Percentiles rank a stretch among this genome's conserved stretches.
These are phyloP conservation scores for Epirrita christyi DNA, from an alignment of 2,888 invertebrate genomes.

Conservation along the genomic window DNA sequence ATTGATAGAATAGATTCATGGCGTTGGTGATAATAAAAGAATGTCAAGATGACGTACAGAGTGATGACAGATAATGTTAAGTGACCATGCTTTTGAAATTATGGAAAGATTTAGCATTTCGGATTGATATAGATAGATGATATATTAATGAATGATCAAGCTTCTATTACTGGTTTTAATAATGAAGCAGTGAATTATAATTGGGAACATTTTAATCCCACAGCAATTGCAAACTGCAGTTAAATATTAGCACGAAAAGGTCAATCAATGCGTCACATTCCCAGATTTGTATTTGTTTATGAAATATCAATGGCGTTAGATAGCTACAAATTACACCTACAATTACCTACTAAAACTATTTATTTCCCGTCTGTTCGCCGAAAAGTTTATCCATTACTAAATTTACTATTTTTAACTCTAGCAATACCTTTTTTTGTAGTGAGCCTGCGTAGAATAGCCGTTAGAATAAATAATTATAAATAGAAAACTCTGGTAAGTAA, in stretches of 20 bases:
- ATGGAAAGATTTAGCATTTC: too few relatives aligned
- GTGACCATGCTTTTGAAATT: too few relatives aligned
- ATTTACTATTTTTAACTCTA: constrained; percentile 9
- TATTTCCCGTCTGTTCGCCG: constrained; percentile 1
- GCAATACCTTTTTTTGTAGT: constrained; percentile 11
- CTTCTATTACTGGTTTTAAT: too few relatives aligned
- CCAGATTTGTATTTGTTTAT: constrained; percentile 6
- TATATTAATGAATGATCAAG: too few relatives aligned
- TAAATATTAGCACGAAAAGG: constrained; percentile 12
- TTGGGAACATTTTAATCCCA: not conserved
- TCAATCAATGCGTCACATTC: constrained; percentile 6
- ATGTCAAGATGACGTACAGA: too few relatives aligned
- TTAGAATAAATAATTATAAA: constrained; percentile 60
- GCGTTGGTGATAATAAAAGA: too few relatives aligned
- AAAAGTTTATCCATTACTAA: not conserved
- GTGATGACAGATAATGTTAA: too few relatives aligned
- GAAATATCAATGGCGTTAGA: constrained; percentile 4
- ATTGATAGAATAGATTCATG: too few relatives aligned
- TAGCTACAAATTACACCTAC: not conserved
- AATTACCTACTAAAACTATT: not conserved
- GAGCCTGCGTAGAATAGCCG: too few relatives aligned
- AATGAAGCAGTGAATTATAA: too few relatives aligned
- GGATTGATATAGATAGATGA: too few relatives aligned
- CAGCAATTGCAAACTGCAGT: not conserved
- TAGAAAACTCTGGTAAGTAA: constrained; percentile 46